A percentile compares a stretch with the other conserved stretches of the same genome.
Evolutionary conservation across 2,888 invertebrate genomes (phyloP).

Genomic region (Lydus trimaculatus): DNA sequence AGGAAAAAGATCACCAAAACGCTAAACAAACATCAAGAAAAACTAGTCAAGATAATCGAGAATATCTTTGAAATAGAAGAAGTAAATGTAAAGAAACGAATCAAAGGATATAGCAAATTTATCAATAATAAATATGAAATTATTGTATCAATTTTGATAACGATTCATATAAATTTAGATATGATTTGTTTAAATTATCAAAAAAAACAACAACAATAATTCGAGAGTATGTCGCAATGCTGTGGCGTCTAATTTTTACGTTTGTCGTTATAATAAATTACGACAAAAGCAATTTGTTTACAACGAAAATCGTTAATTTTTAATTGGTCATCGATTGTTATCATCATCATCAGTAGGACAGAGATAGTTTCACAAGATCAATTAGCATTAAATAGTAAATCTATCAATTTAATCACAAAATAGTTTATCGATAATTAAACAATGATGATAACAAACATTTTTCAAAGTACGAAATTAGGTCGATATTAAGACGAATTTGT

Average conservation of each 20-base stretch:
- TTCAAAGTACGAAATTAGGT: not conserved
- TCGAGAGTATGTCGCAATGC: constrained; percentile 7
- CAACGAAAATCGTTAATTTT: not conserved
- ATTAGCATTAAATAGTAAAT: not conserved
- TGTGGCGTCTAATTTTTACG: constrained; percentile 7
- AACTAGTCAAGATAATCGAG: constrained; percentile 4
- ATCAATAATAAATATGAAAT: constrained; percentile 3
- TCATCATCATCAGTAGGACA: not conserved
- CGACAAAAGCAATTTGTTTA: not conserved
- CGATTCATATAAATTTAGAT: constrained; percentile 6
- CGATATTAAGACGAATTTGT: not conserved
- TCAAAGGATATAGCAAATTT: not conserved
- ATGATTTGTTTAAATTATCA: not conserved
- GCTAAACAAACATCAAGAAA: constrained; percentile 14
- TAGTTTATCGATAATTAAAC: not conserved
- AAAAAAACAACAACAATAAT: too few species aligned
- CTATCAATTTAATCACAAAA: not conserved
- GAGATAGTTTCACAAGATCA: not conserved
- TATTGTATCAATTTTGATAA: not conserved
- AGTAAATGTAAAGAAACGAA: too few species aligned
- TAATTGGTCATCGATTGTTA: not conserved
- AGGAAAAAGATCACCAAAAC: not conserved
- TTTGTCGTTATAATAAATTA: not conserved
- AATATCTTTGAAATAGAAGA: too few species aligned
- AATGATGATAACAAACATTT: not conserved